phyloP scores from a whole-genome alignment of 2,888 invertebrate genomes.

The Nephrotoma appendiculata region DNA sequence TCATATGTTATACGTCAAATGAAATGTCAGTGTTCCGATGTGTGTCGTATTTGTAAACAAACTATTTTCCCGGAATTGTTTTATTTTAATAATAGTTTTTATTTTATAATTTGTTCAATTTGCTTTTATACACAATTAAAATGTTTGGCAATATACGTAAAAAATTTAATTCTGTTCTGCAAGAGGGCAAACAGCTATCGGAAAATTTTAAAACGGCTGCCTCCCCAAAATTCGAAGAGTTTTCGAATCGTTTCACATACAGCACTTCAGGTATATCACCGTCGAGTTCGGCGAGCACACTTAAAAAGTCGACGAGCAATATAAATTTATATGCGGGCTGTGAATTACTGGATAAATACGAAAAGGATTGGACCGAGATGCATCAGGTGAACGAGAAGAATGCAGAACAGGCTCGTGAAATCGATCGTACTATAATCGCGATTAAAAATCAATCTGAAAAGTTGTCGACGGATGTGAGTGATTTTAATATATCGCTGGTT shows the following conservation, averaged over 20 bases:
- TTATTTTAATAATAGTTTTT: background rate
- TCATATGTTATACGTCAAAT: background rate
- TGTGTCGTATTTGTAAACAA: background rate
- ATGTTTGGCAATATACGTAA: slow-evolving; percentile 36
- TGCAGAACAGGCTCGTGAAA: slow-evolving; percentile 34
- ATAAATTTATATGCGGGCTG: slow-evolving; percentile 43
- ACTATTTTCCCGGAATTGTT: background rate
- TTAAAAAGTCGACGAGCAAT: slow-evolving; percentile 8
- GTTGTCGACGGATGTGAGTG: slow-evolving; percentile 21
- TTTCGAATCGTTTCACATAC: background rate
- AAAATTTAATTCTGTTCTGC: slow-evolving; percentile 33
- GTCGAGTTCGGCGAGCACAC: background rate
- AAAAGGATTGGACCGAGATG: slow-evolving; percentile 47
- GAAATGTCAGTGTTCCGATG: background rate
- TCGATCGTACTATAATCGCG: slow-evolving; percentile 34
- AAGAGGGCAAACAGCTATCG: slow-evolving; percentile 32
- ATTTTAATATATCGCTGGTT: slow-evolving; percentile 22
- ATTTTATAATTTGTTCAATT: background rate
- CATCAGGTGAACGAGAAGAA: slow-evolving; percentile 48
- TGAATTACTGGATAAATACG: slow-evolving; percentile 45
- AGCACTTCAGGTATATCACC: slow-evolving; percentile 6
- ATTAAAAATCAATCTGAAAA: slow-evolving; percentile 24
- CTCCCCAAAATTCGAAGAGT: slow-evolving; percentile 12
- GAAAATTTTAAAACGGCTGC: slow-evolving; percentile 19
- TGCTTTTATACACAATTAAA: background rate